These are phyloP conservation scores for Aplochiton taeniatus DNA, from an alignment of 2,797 vertebrate species.

Conservation along the genomic window DNA sequence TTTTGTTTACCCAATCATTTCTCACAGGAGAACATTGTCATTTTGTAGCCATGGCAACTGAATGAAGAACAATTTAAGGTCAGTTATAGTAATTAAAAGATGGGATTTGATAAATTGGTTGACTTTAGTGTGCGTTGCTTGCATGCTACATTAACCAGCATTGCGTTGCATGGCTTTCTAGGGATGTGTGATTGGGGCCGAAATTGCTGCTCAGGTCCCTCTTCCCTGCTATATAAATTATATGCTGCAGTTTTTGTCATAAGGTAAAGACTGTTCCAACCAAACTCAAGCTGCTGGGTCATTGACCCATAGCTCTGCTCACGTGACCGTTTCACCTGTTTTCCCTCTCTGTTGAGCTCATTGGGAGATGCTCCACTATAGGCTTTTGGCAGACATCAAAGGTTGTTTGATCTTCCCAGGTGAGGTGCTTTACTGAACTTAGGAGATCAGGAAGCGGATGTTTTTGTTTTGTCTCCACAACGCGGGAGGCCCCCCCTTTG, in stretches of 20 bases:
- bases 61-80: constrained; percentile 11
- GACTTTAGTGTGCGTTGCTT: no score
- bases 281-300: no score
- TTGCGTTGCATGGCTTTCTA: no score
- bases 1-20: constrained; percentile 15
- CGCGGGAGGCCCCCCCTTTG: constrained; percentile 28
- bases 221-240: no score
- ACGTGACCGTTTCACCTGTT: constrained; percentile 18
- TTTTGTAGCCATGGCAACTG: constrained; percentile 45
- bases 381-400: constrained; percentile 56
- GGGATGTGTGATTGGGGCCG: no score
- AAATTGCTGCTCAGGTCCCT: no score
- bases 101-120: neutral
- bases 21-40: constrained; percentile 24
- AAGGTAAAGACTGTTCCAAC: no score
- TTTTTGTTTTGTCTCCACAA: constrained; percentile 36
- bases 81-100: constrained; percentile 18
- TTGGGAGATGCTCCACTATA: constrained; percentile 41
- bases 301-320: no score
- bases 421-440: constrained; percentile 29
- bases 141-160: no score
- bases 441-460: constrained; percentile 18
- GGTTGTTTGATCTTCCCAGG: constrained; percentile 42
- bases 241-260: no score
- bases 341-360: constrained; percentile 40